Evolutionary conservation across 2,888 invertebrate species (phyloP).

Genomic region (Heliconius hortense): DNA sequence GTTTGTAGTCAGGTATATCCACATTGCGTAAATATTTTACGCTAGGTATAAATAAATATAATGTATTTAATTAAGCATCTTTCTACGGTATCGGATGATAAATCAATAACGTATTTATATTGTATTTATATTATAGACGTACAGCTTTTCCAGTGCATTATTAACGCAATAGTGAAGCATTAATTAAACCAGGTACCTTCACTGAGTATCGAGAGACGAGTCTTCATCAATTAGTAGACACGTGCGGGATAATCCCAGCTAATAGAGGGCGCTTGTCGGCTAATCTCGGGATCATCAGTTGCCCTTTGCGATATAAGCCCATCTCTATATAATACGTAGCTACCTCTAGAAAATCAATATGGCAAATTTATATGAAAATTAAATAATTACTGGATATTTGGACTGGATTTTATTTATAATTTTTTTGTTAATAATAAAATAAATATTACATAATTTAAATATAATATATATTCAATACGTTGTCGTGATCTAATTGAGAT

Average conservation of each 20-base stretch:
- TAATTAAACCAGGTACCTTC: constrained; percentile 19
- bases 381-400: no score
- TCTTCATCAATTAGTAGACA: constrained; percentile 61
- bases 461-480: not conserved
- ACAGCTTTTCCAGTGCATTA: not conserved
- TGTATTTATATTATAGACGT: not conserved
- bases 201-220: constrained; percentile 19
- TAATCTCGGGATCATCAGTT: constrained; percentile 74
- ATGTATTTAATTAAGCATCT: not conserved
- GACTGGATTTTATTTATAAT: no score
- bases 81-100: not conserved
- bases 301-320: constrained; percentile 45
- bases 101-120: not conserved
- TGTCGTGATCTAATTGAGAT: not conserved
- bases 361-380: constrained; percentile 14
- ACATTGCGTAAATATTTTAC: no score
- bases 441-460: not conserved
- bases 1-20: no score
- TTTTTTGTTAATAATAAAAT: not conserved
- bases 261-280: constrained; percentile 70
- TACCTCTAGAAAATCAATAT: constrained; percentile 4
- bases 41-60: no score
- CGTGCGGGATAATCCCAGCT: constrained; percentile 77
- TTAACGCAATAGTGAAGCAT: constrained; percentile 10
- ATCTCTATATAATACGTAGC: constrained; percentile 21